A percentile compares a stretch with the other conserved stretches of the same genome.
phyloP scores from a whole-genome alignment of 2,113 vertebrate species.

The Platichthys flesus region DNA sequence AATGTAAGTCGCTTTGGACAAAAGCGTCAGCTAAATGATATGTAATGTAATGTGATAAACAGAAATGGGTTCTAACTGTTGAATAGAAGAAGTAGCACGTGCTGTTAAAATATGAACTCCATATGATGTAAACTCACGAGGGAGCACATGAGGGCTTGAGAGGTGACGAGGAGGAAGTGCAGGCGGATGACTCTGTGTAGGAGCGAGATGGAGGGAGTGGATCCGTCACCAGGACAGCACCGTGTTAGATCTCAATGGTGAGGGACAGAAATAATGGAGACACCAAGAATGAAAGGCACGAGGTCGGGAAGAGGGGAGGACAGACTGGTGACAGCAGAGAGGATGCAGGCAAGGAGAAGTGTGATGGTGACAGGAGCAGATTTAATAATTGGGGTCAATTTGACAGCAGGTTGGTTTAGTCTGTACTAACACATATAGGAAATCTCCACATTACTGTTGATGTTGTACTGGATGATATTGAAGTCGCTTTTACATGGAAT shows the following conservation, averaged over 20 bases:
- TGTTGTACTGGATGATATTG: too few species aligned
- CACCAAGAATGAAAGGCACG: conserved; percentile 15
- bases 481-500: too few species aligned
- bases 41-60: too few species aligned
- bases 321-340: conserved; percentile 13
- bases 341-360: neutral
- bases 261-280: conserved; percentile 11
- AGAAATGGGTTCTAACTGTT: too few species aligned
- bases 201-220: neutral
- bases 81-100: too few species aligned
- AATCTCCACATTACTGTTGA: too few species aligned
- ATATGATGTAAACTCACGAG: too few species aligned
- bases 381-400: conserved; percentile 20
- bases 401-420: too few species aligned
- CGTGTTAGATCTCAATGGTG: conserved; percentile 10
- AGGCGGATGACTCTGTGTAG: neutral
- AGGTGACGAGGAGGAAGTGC: neutral
- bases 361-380: conserved; percentile 1
- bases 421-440: too few species aligned
- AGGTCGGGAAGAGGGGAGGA: conserved; percentile 21
- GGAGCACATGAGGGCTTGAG: neutral
- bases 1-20: too few species aligned
- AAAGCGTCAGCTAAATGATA: too few species aligned
- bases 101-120: too few species aligned
- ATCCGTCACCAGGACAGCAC: conserved; percentile 22